phyloP scores from a whole-genome alignment of 1,140 invertebrate genomes.

The Drosophila paulistorum region DNA sequence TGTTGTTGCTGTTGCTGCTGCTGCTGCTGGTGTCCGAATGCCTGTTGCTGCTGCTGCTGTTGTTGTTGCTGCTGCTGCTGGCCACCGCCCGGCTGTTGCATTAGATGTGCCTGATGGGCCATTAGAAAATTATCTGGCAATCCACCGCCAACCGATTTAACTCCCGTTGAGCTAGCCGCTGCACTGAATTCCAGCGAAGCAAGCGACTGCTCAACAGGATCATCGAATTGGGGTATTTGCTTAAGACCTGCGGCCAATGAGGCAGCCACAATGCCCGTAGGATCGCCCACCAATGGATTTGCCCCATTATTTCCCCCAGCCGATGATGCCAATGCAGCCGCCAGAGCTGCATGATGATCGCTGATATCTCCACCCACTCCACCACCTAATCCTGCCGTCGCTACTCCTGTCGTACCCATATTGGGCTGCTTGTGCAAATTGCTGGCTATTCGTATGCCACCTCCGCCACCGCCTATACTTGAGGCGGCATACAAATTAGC shows the following conservation, averaged over 20 bases:
- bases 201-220: slow-evolving; percentile 87
- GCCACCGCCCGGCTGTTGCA: slow-evolving; percentile 55
- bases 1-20: slow-evolving; percentile 39
- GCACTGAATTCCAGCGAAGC: slow-evolving; percentile 86
- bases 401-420: slow-evolving; percentile 9
- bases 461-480: slow-evolving; percentile 53
- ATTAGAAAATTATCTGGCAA: slow-evolving; percentile 72
- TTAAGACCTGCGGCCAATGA: slow-evolving; percentile 73
- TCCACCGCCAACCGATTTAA: slow-evolving; percentile 13
- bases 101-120: slow-evolving; percentile 64
- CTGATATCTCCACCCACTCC: slow-evolving; percentile 45
- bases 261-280: slow-evolving; percentile 63
- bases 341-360: slow-evolving; percentile 64
- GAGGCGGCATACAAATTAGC: slow-evolving; percentile 25
- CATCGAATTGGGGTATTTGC: slow-evolving; percentile 83
- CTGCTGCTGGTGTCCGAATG: slow-evolving; percentile 42
- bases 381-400: slow-evolving; percentile 9
- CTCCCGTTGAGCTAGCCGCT: slow-evolving; percentile 71
- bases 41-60: slow-evolving; percentile 48
- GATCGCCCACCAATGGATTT: slow-evolving; percentile 69
- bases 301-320: slow-evolving; percentile 26
- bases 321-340: slow-evolving; percentile 47
- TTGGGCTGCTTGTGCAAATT: slow-evolving; percentile 75
- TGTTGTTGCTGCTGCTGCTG: slow-evolving; percentile 40
- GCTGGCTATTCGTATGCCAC: slow-evolving; percentile 77